phyloP scores from a whole-genome alignment of 2,113 vertebrate genomes.

The Pungitius pungitius region DNA sequence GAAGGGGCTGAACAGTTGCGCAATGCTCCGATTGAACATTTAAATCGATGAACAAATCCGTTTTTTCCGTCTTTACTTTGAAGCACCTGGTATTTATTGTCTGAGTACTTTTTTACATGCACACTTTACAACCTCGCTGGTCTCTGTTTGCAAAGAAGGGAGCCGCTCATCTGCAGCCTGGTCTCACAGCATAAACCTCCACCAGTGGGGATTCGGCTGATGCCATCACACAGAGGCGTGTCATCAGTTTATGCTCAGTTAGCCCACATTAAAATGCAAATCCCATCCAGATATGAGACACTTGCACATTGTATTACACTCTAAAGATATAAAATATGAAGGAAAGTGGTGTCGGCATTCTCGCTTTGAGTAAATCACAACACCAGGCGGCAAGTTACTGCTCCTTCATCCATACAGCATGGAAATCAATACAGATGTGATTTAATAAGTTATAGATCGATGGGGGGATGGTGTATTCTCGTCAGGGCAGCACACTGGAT shows the following conservation, averaged over 20 bases:
- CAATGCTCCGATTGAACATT: background rate
- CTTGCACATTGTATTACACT: background rate
- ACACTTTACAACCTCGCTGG: background rate
- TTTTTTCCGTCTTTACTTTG: background rate
- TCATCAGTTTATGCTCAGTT: constrained; percentile 37
- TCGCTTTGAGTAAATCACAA: constrained; percentile 1
- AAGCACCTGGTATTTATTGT: background rate
- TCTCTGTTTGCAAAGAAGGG: constrained; percentile 13
- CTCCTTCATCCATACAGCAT: constrained; percentile 1
- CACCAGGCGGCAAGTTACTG: background rate
- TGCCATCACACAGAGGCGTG: constrained; percentile 18
- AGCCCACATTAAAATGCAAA: constrained; percentile 22
- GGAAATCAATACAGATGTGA: constrained; percentile 26
- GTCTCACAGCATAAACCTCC: constrained; percentile 30
- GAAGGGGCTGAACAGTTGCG: background rate
- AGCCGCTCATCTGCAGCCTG: constrained; percentile 28
- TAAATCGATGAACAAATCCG: background rate
- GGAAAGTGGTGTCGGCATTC: background rate
- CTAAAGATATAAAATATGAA: background rate
- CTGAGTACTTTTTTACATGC: background rate
- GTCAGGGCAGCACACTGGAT: background rate
- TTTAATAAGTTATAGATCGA: constrained; percentile 11
- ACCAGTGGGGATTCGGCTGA: constrained; percentile 37
- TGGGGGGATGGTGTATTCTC: background rate
- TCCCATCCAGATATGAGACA: background rate